A percentile compares a stretch with the other conserved stretches of the same genome.
These are phyloP conservation scores for Aporrectodea caliginosa DNA, from an alignment of 1,140 invertebrate genomes.

Conservation along the genomic window DNA sequence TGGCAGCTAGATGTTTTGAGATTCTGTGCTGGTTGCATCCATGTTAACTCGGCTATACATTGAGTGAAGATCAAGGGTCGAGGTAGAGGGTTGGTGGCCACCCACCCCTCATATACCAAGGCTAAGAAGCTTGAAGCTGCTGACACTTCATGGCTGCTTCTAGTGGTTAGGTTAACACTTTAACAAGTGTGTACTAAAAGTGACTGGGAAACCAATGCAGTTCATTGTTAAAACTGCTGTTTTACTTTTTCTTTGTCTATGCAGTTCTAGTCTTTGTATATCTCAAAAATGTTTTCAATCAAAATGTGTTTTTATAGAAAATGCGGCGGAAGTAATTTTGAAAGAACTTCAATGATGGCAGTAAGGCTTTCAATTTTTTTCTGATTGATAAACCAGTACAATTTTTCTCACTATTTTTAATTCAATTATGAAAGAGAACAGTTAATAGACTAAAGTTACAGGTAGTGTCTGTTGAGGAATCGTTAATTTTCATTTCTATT, in stretches of 20 bases:
- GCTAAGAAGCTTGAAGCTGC: no score
- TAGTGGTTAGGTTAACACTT: no score
- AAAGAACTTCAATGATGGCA: constrained; percentile 60
- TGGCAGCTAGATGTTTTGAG: no score
- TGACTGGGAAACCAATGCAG: no score
- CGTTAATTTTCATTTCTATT: not conserved
- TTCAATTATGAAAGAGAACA: not conserved
- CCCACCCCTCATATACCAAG: no score
- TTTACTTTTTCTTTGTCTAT: not conserved
- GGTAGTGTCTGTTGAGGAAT: not conserved
- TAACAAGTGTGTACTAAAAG: no score
- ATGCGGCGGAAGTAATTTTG: constrained; percentile 71
- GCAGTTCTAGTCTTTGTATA: not conserved
- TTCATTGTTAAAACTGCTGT: not conserved
- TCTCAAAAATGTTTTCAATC: not conserved
- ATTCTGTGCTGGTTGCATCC: no score
- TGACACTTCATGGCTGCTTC: no score
- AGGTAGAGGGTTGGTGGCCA: no score
- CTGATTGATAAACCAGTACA: not conserved
- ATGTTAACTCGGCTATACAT: no score
- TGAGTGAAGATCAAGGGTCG: no score
- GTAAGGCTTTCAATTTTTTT: constrained; percentile 33
- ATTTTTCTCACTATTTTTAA: not conserved
- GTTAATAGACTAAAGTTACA: no score
- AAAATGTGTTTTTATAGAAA: constrained; percentile 58